Evolutionary conservation across 1,140 invertebrate genomes (phyloP).

Genomic region (Neuroterus valhalla): DNA sequence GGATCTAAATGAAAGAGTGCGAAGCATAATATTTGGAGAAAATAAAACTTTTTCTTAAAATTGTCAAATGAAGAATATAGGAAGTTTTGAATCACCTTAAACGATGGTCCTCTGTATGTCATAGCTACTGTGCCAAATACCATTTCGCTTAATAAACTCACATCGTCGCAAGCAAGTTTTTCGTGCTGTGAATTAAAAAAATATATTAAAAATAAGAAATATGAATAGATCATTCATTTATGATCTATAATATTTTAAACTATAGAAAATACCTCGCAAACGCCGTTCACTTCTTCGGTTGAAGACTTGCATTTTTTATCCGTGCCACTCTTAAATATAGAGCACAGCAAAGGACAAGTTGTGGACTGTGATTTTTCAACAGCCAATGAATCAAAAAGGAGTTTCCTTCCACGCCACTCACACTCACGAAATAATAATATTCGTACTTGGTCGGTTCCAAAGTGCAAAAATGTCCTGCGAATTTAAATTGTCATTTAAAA

Average conservation of each 20-base stretch:
- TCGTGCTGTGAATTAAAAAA: conserved; percentile 43
- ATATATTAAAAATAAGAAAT: no score
- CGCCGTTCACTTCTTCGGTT: conserved; percentile 37
- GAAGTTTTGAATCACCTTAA: not conserved
- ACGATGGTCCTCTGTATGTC: conserved; percentile 82
- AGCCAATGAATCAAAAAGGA: conserved; percentile 88
- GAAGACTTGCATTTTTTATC: conserved; percentile 41
- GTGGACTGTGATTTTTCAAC: conserved; percentile 21
- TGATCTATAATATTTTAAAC: no score
- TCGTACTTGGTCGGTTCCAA: conserved; percentile 81
- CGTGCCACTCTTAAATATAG: conserved; percentile 32
- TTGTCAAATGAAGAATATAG: not conserved
- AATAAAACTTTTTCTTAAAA: conserved; percentile 40
- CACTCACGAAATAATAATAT: conserved; percentile 90
- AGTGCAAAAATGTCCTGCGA: conserved; percentile 71
- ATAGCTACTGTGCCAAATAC: conserved; percentile 92
- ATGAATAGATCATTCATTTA: no score
- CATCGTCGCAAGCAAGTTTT: conserved; percentile 78
- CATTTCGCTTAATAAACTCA: conserved; percentile 88
- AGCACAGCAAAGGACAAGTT: conserved; percentile 24
- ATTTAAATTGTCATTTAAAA: not conserved
- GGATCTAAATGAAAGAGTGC: conserved; percentile 74
- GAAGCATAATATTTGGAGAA: conserved; percentile 41
- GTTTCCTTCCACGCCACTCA: conserved; percentile 85
- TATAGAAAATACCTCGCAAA: conserved; percentile 43